Percentiles rank a stretch among this genome's conserved stretches.
phyloP scores from a whole-genome alignment of 1,140 invertebrate genomes.

The Bombus huntii region DNA sequence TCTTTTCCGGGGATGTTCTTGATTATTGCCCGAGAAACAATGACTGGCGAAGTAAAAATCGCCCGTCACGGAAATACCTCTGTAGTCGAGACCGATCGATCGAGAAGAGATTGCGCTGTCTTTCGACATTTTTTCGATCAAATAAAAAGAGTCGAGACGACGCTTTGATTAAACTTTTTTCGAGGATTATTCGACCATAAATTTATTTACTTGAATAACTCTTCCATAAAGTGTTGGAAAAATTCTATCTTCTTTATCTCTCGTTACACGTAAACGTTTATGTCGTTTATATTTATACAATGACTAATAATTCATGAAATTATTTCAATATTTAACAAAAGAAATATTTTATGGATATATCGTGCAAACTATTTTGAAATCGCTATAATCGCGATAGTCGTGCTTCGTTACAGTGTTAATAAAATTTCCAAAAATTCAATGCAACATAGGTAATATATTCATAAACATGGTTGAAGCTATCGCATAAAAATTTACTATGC shows the following conservation, averaged over 20 bases:
- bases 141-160: background rate
- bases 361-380: no score
- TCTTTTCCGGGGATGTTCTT: conserved; percentile 30
- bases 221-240: background rate
- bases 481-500: background rate
- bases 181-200: background rate
- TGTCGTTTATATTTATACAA: no score
- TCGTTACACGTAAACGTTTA: no score
- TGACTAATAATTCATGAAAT: no score
- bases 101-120: conserved; percentile 25
- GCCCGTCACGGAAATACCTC: conserved; percentile 29
- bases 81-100: conserved; percentile 7
- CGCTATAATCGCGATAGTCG: no score
- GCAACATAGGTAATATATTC: background rate
- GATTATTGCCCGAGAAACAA: conserved; percentile 56
- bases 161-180: conserved; percentile 13
- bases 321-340: no score
- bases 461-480: background rate
- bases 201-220: background rate
- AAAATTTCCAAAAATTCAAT: background rate
- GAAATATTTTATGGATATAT: no score
- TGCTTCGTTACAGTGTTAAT: background rate
- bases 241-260: background rate
- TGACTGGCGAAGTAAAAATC: conserved; percentile 49
- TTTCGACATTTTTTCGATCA: background rate